Evolutionary conservation across 2,113 vertebrate genomes (phyloP).

Genomic region (Archilochus colubris): DNA sequence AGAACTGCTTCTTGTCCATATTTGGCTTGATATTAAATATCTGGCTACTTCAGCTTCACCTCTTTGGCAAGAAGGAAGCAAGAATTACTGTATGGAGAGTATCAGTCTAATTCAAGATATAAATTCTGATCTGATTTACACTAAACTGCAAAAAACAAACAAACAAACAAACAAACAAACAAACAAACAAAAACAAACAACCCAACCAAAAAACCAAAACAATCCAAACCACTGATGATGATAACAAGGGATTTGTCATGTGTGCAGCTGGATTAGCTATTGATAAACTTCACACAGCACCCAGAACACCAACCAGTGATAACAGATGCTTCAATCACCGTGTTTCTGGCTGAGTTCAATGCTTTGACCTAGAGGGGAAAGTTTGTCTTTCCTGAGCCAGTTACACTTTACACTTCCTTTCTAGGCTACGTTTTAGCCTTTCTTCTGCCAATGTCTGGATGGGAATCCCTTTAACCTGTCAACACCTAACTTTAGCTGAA

Average conservation of each 20-base stretch:
- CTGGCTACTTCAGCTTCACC: not conserved
- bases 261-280: not conserved
- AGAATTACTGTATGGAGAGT: not conserved
- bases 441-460: not conserved
- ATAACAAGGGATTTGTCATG: not conserved
- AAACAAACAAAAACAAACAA: no score
- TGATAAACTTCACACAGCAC: not conserved
- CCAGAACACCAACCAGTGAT: not conserved
- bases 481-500: not conserved
- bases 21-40: slow-evolving; percentile 4
- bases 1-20: not conserved
- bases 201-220: no score
- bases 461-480: not conserved
- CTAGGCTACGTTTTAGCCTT: not conserved
- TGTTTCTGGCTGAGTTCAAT: not conserved
- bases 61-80: not conserved
- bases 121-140: not conserved
- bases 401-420: not conserved
- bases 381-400: not conserved
- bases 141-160: not conserved
- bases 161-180: no score
- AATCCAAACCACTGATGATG: not conserved
- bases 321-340: not conserved
- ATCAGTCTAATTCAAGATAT: not conserved
- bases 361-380: not conserved